These are phyloP conservation scores for Sarcophaga peregrina DNA, from an alignment of 1,140 invertebrate genomes.

Conservation along the genomic window DNA sequence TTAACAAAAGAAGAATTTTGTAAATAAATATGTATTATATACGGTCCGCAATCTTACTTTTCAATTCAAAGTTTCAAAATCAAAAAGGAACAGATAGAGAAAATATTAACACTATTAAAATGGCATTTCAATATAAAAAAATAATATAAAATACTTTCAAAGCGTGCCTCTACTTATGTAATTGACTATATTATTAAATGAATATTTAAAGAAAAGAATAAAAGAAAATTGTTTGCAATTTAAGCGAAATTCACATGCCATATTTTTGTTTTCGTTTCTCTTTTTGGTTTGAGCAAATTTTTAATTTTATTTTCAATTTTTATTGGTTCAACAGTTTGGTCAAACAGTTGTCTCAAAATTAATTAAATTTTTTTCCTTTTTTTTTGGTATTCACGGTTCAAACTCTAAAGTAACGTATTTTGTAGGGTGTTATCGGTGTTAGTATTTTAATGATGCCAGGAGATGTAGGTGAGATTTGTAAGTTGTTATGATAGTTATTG, in stretches of 20 bases:
- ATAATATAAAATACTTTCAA: constrained; percentile 34
- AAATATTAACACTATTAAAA: constrained; percentile 1
- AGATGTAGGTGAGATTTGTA: no score
- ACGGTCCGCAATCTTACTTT: neutral
- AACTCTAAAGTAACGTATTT: no score
- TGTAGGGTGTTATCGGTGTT: no score
- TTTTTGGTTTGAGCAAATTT: constrained; percentile 41
- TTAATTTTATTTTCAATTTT: neutral
- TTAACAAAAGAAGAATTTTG: constrained; percentile 1
- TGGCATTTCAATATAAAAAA: constrained; percentile 2
- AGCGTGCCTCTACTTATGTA: constrained; percentile 35
- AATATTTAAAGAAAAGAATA: neutral
- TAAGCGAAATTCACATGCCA: constrained; percentile 40
- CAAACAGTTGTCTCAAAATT: no score
- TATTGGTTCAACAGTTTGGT: no score
- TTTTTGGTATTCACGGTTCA: no score
- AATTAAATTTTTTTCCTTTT: no score
- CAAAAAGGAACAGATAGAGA: neutral
- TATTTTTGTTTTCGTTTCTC: constrained; percentile 20
- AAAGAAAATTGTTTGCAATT: constrained; percentile 35
- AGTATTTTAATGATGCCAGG: no score
- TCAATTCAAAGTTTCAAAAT: neutral
- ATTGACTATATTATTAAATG: constrained; percentile 11
- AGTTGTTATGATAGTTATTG: constrained; percentile 24
- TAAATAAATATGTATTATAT: neutral